Evolutionary conservation across 2,797 vertebrate genomes (phyloP), one percentile per base, ranked within the genome.

Genomic region (Arrhamphus sclerolepis): DNA sequence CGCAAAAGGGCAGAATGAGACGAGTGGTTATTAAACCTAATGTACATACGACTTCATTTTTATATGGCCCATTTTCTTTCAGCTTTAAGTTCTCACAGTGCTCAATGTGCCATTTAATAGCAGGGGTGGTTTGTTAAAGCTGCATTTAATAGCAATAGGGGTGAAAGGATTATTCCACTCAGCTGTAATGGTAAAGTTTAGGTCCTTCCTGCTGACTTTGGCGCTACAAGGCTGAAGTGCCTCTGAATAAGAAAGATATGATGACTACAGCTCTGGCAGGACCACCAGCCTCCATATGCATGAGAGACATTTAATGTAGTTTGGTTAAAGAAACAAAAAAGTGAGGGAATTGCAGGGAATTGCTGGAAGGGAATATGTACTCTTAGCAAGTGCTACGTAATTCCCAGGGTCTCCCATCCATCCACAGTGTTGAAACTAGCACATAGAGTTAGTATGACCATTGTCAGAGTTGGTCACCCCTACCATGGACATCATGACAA

Each of bases 1-100:
- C 24, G 43, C 52, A 71, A 83, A 84, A 82, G 74, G 77, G 72
- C 82, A 83, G 53, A 66, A 63, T 16, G 10, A 70, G 60, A n/a
- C 13, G 2, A 2, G 56, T 56, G 60, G 47, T 73, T 77, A 77
- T 74, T 64, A 78, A 80, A 80, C 61, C 70, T 64, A 77, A 84
- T 46, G 66, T 71, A 74, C 56, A 70, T 34, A 74, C 44, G 31
- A 60, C 62, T 77, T 80, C 0, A 75, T 76, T 82, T 81, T 75
- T 56, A 70, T 70, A 70, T 59, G 70, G 49, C 59, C 62, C 44
- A 66, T 61, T 77, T 79, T 76, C 61, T 61, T 56, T 55, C 19
- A 18, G 49, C 39, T 56, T 42, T 14, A 50, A 54, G 60, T 52
- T 53, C 0, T n/a, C 56, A 71, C 48, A 63, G 1, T 53, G 64